These are phyloP conservation scores for Catalaphyllia jardinei DNA, from an alignment of 64 coral and sea anemone species.

Conservation along the genomic window DNA sequence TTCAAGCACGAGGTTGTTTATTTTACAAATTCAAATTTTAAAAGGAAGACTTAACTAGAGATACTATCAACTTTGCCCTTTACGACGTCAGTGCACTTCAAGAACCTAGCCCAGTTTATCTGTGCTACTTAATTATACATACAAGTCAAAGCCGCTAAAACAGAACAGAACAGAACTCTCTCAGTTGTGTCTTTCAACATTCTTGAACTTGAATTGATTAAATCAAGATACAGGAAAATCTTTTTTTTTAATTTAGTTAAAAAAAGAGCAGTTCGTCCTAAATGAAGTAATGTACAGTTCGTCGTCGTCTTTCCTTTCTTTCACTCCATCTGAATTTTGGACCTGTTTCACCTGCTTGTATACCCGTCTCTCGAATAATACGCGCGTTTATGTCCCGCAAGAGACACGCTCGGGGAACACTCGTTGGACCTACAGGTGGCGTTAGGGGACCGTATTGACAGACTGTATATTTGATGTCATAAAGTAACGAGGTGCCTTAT, in stretches of 20 bases:
- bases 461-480: no score
- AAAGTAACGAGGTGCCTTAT: no score
- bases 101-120: background rate
- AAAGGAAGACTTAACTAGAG: no score
- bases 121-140: background rate
- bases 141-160: background rate
- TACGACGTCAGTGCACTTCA: background rate
- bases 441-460: background rate
- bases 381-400: background rate
- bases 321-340: background rate
- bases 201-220: background rate
- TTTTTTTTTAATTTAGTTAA: background rate
- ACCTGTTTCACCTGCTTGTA: slow-evolving; percentile 1
- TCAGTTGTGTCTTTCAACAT: background rate
- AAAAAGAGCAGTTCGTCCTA: background rate
- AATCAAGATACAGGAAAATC: background rate
- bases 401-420: background rate
- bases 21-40: no score
- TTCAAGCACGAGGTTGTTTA: background rate
- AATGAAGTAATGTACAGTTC: background rate
- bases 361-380: background rate
- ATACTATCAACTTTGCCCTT: background rate
- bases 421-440: background rate
- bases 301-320: background rate
- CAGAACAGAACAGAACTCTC: background rate